phyloP scores from a whole-genome alignment of 2,888 invertebrate genomes.

The Oscheius onirici region DNA sequence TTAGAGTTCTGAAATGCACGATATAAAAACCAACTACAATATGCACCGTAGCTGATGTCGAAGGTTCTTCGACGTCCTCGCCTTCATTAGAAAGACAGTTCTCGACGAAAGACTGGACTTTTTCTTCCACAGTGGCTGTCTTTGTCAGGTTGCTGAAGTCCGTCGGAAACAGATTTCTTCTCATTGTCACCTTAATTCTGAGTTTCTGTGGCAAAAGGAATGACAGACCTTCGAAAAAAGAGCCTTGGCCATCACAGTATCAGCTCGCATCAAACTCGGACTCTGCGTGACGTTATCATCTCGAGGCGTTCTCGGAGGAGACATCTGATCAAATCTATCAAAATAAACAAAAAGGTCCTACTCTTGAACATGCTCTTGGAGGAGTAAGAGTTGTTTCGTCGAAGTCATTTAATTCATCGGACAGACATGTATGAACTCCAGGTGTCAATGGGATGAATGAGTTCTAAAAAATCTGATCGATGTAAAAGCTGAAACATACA shows the following conservation, averaged over 20 bases:
- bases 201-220: no score
- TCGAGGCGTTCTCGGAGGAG: slow-evolving; percentile 22
- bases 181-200: no score
- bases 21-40: no score
- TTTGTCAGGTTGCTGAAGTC: slow-evolving; percentile 15
- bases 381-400: background rate
- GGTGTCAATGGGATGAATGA: slow-evolving; percentile 23
- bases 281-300: slow-evolving; percentile 20
- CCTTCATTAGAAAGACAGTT: no score
- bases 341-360: background rate
- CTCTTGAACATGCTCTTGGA: background rate
- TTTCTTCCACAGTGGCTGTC: background rate
- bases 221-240: background rate
- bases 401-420: background rate
- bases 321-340: background rate
- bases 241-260: background rate
- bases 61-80: no score
- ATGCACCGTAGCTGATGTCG: no score
- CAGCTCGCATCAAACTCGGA: slow-evolving; percentile 9
- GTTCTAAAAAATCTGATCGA: background rate
- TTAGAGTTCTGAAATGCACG: no score
- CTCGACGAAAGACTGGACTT: background rate
- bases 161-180: slow-evolving; percentile 6
- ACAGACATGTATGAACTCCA: background rate
- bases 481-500: background rate